These are phyloP conservation scores for Tylochromis polylepis DNA, from an alignment of 2,113 vertebrate species.

Conservation along the genomic window DNA sequence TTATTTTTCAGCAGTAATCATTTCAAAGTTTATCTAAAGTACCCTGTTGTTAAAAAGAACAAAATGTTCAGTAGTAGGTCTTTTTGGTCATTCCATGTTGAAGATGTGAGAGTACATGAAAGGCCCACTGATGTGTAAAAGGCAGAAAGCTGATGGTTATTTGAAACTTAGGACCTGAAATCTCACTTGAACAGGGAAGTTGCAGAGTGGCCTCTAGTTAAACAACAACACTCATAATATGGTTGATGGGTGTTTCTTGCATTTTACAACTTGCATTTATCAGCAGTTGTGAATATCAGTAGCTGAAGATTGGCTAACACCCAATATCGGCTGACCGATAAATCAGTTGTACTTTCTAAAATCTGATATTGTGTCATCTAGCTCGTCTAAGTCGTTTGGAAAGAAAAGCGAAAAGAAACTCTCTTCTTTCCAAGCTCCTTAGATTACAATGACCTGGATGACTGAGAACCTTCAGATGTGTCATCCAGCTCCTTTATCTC, in stretches of 20 bases:
- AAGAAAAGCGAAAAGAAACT: too few relatives aligned
- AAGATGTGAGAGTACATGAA: not conserved
- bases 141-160: not conserved
- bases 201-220: not conserved
- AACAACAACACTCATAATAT: not conserved
- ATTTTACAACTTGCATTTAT: not conserved
- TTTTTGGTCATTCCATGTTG: accelerated
- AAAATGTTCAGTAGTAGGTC: accelerated
- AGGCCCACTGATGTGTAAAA: not conserved
- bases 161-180: not conserved
- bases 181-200: not conserved
- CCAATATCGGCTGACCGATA: not conserved
- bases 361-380: not conserved
- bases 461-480: too few relatives aligned
- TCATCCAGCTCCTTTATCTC: not conserved
- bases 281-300: not conserved
- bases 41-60: not conserved
- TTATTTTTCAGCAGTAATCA: not conserved
- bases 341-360: accelerated
- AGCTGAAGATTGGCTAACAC: accelerated
- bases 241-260: not conserved
- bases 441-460: too few relatives aligned
- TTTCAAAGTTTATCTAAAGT: not conserved
- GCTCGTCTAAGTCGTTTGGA: too few relatives aligned
- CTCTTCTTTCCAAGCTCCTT: too few relatives aligned